Percentiles rank a stretch among this genome's conserved stretches.
These are phyloP conservation scores for Oriolus oriolus DNA, from an alignment of 2,113 vertebrate genomes.

Conservation along the genomic window DNA sequence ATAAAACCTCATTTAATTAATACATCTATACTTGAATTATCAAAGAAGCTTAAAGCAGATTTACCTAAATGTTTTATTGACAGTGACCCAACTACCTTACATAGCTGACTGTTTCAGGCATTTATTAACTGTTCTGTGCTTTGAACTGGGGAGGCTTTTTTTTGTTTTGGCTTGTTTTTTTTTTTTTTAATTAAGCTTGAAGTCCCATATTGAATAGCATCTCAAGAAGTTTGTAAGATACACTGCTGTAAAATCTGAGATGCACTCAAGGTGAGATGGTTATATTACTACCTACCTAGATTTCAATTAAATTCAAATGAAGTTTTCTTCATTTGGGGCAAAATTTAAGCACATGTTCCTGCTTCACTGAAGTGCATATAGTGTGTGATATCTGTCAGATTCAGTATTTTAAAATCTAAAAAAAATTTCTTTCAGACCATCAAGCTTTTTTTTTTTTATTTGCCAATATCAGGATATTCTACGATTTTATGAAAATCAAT, in stretches of 20 bases:
- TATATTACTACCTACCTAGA: background rate
- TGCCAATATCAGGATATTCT: background rate
- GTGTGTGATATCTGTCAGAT: background rate
- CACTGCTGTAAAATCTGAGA: background rate
- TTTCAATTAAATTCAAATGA: background rate
- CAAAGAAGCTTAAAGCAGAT: background rate
- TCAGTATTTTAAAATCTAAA: background rate
- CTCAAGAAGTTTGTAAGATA: background rate
- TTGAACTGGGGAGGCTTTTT: background rate
- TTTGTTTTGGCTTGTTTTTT: background rate
- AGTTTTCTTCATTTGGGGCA: background rate
- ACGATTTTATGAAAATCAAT: background rate
- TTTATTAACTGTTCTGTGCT: background rate
- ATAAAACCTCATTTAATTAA: background rate
- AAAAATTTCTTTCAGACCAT: background rate
- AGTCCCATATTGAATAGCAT: background rate
- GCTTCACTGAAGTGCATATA: background rate
- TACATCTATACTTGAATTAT: background rate
- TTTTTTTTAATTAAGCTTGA: background rate
- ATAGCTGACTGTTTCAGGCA: background rate
- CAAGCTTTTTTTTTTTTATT: background rate
- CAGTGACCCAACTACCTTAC: background rate
- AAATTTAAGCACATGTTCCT: background rate
- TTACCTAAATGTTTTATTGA: background rate
- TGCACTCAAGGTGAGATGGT: background rate